These are phyloP conservation scores for Bubo bubo DNA, from an alignment of 2,113 vertebrate genomes.

Conservation along the genomic window DNA sequence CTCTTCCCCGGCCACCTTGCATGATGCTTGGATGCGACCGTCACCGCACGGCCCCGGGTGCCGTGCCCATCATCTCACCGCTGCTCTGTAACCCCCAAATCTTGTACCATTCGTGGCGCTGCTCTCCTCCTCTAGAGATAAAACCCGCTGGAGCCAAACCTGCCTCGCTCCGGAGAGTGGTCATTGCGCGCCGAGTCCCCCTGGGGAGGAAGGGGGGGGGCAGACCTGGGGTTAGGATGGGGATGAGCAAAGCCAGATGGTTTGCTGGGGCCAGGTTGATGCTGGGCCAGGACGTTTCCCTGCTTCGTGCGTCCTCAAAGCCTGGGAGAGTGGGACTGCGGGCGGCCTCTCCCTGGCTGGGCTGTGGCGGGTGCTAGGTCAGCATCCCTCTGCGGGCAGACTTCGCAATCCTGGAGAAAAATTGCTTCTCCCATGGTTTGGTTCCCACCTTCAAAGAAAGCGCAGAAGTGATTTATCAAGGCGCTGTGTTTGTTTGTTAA, in stretches of 20 bases:
- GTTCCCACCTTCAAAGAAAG: background rate
- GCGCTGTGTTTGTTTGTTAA: background rate
- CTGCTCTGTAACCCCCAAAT: background rate
- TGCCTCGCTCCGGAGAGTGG: background rate
- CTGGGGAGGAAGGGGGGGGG: accelerated
- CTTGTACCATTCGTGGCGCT: accelerated
- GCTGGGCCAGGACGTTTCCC: accelerated
- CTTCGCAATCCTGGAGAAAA: accelerated
- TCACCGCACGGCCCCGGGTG: accelerated
- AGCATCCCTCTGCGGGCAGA: background rate
- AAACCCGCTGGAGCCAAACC: constrained; percentile 38
- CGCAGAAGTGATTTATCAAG: background rate
- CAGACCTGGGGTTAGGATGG: background rate
- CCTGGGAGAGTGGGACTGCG: background rate
- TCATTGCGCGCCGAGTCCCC: accelerated
- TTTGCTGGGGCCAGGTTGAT: accelerated
- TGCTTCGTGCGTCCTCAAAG: background rate
- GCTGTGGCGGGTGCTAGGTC: accelerated
- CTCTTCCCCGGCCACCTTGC: background rate
- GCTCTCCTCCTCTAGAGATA: constrained; percentile 48
- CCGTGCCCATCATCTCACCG: background rate
- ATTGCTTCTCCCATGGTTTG: background rate
- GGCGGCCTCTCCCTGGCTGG: accelerated
- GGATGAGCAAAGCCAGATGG: background rate
- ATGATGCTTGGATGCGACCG: background rate